Evolutionary conservation across 2,888 invertebrate genomes (phyloP).

Genomic region (Bruchidius siliquastri): DNA sequence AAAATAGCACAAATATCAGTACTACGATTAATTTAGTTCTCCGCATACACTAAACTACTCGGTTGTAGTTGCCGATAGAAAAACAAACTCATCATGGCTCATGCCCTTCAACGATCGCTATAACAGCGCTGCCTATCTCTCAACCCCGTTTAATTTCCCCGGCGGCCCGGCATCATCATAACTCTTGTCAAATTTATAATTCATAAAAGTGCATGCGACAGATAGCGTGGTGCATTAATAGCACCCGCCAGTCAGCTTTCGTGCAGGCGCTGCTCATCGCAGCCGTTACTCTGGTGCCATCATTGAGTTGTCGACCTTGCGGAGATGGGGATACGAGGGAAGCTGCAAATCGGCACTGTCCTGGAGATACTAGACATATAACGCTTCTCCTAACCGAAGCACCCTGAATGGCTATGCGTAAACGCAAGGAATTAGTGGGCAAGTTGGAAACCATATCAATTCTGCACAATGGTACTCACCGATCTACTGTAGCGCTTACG

Average conservation of each 20-base stretch:
- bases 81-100: not conserved
- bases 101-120: not conserved
- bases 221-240: slow-evolving; percentile 13
- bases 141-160: slow-evolving; percentile 29
- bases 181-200: slow-evolving; percentile 35
- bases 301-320: not conserved
- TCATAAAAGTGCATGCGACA: slow-evolving; percentile 30
- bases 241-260: slow-evolving; percentile 2
- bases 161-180: slow-evolving; percentile 31
- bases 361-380: too few relatives aligned
- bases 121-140: slow-evolving; percentile 8
- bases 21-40: too few relatives aligned
- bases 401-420: too few relatives aligned
- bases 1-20: too few relatives aligned
- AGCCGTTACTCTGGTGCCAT: not conserved
- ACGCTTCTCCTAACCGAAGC: not conserved
- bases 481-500: too few relatives aligned
- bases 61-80: too few relatives aligned
- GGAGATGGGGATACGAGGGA: not conserved
- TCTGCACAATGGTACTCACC: too few relatives aligned
- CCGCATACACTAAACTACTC: too few relatives aligned
- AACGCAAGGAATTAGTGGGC: too few relatives aligned
- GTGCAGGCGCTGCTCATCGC: not conserved
- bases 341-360: not conserved
- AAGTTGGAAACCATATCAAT: too few relatives aligned